Conservation (phyloP, 64 coral and sea anemone species). For the Dendronephthya gigantea region DNA sequence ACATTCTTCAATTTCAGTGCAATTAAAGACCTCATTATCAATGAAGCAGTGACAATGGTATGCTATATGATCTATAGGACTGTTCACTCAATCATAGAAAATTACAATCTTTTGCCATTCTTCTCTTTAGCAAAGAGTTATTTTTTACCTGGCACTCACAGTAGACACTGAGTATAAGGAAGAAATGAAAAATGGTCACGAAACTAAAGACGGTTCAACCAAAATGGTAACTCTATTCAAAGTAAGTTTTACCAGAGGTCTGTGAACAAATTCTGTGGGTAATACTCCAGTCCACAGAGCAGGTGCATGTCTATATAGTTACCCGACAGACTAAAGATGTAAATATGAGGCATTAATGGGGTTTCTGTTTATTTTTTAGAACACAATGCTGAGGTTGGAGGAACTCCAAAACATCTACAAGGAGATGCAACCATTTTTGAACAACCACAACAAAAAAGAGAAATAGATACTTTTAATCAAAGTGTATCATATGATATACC, state of each 20-base stretch:
- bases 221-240: background rate
- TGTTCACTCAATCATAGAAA: background rate
- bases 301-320: too few relatives aligned
- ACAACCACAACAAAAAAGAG: background rate
- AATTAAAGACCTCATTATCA: conserved; percentile 49
- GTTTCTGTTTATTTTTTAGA: background rate
- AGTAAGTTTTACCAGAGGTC: too few relatives aligned
- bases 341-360: background rate
- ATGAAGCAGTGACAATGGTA: conserved; percentile 84
- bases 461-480: background rate
- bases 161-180: background rate
- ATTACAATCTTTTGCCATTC: too few relatives aligned
- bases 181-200: background rate
- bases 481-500: background rate
- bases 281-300: too few relatives aligned
- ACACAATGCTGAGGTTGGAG: background rate
- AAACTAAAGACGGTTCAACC: background rate
- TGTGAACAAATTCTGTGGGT: too few relatives aligned
- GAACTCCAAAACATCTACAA: background rate
- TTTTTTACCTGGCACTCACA: background rate
- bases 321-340: too few relatives aligned
- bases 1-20: conserved; percentile 38
- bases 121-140: background rate
- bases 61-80: background rate
- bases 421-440: background rate